Evolutionary conservation across 2,797 vertebrate genomes (phyloP).

Genomic region (Falco concolor): DNA sequence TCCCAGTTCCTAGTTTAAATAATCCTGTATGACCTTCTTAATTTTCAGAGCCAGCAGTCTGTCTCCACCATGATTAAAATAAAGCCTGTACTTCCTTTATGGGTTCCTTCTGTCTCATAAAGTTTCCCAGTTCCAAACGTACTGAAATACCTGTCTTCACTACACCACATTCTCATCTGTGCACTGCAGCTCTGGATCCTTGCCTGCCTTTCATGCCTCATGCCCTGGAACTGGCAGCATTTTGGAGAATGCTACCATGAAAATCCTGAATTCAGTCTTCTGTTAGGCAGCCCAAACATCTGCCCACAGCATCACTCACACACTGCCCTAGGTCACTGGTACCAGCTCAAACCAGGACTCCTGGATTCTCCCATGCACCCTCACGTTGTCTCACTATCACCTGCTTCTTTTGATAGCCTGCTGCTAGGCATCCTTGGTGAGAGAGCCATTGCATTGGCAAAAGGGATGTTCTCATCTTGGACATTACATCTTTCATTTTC

Average conservation of each 20-base stretch:
- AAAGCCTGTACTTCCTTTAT: not conserved
- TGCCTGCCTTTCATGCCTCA: not conserved
- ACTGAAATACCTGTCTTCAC: not conserved
- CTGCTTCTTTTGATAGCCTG: not conserved
- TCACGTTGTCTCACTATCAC: not conserved
- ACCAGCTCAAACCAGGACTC: not conserved
- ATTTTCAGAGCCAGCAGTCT: not conserved
- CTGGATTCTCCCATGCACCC: not conserved
- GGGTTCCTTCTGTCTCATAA: not conserved
- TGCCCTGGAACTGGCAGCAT: not conserved
- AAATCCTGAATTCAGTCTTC: not conserved
- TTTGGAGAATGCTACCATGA: not conserved
- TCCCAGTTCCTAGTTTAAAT: not conserved
- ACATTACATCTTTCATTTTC: not conserved
- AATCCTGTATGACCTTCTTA: not conserved
- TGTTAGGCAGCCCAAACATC: not conserved
- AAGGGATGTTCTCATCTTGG: not conserved
- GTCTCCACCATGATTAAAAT: not conserved
- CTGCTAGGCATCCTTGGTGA: not conserved
- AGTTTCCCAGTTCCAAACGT: not conserved
- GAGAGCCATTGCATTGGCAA: not conserved
- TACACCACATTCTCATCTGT: not conserved
- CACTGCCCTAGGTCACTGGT: not conserved
- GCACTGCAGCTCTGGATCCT: not conserved
- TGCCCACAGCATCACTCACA: not conserved